phyloP scores from a whole-genome alignment of 2,797 vertebrate genomes.

The Anguilla pacifica region DNA sequence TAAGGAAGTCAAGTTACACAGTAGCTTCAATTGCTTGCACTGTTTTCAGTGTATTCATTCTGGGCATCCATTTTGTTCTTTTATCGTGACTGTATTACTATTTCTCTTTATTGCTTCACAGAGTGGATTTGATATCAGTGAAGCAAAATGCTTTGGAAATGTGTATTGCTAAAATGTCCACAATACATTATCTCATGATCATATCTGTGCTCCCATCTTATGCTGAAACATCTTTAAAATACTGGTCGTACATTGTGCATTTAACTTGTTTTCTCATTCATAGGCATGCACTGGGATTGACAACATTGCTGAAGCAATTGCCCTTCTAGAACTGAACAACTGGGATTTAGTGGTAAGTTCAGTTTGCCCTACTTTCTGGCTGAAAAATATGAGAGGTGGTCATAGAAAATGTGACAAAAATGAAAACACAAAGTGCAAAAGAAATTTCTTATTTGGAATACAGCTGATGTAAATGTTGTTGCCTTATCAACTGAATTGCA shows the following conservation, averaged over 20 bases:
- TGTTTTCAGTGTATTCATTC: too few species aligned
- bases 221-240: neutral
- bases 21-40: too few species aligned
- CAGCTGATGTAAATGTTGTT: neutral
- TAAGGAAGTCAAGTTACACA: neutral
- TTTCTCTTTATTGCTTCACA: neutral
- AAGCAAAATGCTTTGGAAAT: neutral
- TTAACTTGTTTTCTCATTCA: conserved; percentile 54
- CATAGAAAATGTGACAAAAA: conserved; percentile 1
- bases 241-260: neutral
- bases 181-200: neutral
- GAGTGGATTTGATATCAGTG: neutral
- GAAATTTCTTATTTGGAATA: neutral
- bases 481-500: neutral
- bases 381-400: neutral
- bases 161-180: neutral
- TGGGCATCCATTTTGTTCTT: neutral
- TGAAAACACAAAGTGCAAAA: neutral
- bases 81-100: neutral
- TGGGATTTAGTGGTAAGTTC: conserved; percentile 99
- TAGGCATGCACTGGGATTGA: conserved; percentile 99
- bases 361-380: neutral
- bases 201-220: neutral
- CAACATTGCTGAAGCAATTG: conserved; percentile 99
- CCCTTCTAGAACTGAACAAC: conserved; percentile 98